Conservation (phyloP, 2,797 vertebrate species). For the Anas georgica region DNA sequence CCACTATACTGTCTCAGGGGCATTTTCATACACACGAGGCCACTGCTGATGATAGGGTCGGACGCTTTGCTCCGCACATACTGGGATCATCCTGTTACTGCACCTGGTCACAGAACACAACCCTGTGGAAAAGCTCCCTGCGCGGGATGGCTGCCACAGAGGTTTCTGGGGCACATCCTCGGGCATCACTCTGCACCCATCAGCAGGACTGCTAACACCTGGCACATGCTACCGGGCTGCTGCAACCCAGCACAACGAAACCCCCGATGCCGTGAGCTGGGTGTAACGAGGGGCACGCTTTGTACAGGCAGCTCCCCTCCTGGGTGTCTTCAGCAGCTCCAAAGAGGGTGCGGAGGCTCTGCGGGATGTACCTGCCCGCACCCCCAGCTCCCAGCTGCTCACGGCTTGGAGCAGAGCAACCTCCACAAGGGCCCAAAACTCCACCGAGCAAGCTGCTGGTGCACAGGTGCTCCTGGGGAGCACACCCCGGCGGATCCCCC, state of each 20-base stretch:
- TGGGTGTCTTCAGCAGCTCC: background rate
- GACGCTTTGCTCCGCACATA: background rate
- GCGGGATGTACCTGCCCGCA: background rate
- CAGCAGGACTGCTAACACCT: background rate
- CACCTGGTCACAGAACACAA: background rate
- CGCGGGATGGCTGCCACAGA: background rate
- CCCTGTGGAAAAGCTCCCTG: background rate
- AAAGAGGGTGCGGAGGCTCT: background rate
- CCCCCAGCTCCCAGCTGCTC: background rate
- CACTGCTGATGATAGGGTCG: background rate
- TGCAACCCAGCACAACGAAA: background rate
- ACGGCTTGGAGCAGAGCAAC: background rate
- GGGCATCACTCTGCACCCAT: too few relatives aligned
- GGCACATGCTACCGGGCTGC: background rate
- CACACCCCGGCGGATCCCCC: background rate
- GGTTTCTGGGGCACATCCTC: background rate
- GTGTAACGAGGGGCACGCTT: background rate
- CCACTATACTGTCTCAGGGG: conserved; percentile 1
- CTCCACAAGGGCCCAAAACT: background rate
- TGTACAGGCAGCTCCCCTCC: background rate
- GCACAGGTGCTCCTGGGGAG: background rate
- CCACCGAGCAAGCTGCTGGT: background rate
- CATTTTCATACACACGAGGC: background rate
- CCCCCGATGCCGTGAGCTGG: background rate
- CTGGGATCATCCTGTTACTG: background rate